Conservation (phyloP, 2,797 vertebrate genomes). For the Silurus lanzhouensis region DNA sequence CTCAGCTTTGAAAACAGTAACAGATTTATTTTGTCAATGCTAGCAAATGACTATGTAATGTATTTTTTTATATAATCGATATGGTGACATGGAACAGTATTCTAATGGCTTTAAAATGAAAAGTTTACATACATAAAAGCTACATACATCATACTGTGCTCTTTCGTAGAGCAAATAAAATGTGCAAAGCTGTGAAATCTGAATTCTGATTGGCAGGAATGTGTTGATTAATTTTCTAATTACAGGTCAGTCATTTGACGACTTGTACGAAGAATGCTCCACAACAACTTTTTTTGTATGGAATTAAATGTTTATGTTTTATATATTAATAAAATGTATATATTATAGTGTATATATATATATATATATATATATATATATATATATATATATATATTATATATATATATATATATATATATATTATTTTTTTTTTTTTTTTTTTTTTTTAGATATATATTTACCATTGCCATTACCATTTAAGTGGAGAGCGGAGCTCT, state of each 20-base stretch:
- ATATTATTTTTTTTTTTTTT: no score
- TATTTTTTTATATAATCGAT: not conserved
- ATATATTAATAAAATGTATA: no score
- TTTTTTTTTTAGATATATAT: no score
- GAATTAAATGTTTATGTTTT: not conserved
- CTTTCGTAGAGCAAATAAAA: not conserved
- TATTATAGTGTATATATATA: no score
- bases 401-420: no score
- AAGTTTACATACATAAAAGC: not conserved
- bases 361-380: no score
- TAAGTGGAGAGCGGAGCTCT: no score
- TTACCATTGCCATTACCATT: no score
- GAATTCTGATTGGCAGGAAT: not conserved
- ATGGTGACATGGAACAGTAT: not conserved
- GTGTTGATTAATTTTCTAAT: not conserved
- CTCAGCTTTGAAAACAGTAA: no score
- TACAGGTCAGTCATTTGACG: not conserved
- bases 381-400: no score
- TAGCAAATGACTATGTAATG: not conserved
- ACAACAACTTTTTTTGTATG: not conserved
- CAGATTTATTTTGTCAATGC: no score
- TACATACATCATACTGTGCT: not conserved
- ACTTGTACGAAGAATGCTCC: not conserved
- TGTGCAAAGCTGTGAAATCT: not conserved
- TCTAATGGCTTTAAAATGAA: not conserved